Evolutionary conservation across 2,113 vertebrate genomes (phyloP), one percentile per base, ranked within the genome.

Genomic region (Heterotis niloticus): DNA sequence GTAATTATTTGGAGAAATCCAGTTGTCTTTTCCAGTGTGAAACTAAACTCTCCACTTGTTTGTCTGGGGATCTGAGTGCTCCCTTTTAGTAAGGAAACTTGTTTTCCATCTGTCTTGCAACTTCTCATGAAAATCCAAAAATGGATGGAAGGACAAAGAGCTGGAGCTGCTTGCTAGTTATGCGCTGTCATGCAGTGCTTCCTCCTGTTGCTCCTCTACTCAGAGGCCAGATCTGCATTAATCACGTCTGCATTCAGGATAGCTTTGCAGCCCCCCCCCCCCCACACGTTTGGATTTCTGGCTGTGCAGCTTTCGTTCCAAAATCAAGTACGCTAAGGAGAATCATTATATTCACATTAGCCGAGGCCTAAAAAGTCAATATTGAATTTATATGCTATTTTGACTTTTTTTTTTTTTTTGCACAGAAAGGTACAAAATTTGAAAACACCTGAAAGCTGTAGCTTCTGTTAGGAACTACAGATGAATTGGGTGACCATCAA

Each of bases 311-410:
- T 82, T 83, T 73, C 80, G 79, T 83, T 82, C 82, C 69, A 78
- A 79, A 83, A 76, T 70, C 78, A 83, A 76, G 76, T 79, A 67
- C 56, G 71, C 78, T 84, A 84, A 84, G 81, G 80, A 81, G 80
- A 83, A 76, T 85, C 79, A 82, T 85, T 87, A 87, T 81, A 87
- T 83, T 76, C 79, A 82, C 79, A 84, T 84, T 87, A 84, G 80
- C 67, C 28, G n/a, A 57, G 76, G 78, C 79, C 78, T 83, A 80
- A 83, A 83, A 82, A 75, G 80, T 78, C 83, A 75, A 82, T 82
- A 82, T 70, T 72, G 80, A 66, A 83, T 66, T 81, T 75, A 76
- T 76, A 81, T 52, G 71, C 77, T 69, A n/a, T 57, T 83, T 82
- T 72, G 77, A 78, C 69, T 84, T 83, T 76, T n/a, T n/a, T n/a